phyloP scores from a whole-genome alignment of 35 echinoderm and acorn worm species.

The Eucidaris tribuloides region DNA sequence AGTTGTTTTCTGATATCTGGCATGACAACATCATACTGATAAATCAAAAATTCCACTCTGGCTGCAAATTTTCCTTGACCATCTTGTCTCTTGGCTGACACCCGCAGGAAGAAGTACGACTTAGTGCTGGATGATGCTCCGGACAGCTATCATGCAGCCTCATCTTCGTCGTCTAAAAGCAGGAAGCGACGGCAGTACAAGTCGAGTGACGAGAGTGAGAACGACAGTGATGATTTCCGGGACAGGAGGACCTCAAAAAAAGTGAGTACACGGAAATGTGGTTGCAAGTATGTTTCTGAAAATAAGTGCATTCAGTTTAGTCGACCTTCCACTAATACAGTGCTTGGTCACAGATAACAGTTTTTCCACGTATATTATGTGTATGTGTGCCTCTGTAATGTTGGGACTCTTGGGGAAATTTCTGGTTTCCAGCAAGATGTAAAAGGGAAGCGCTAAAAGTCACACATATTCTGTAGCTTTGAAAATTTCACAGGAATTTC shows the following conservation, averaged over 20 bases:
- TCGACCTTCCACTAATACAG: not conserved
- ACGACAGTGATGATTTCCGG: not conserved
- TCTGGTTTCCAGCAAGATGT: too few relatives aligned
- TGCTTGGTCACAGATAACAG: not conserved
- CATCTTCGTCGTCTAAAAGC: not conserved
- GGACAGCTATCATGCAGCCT: not conserved
- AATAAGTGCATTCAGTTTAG: not conserved
- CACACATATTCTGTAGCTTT: too few relatives aligned
- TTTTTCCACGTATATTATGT: not conserved
- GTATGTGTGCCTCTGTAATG: too few relatives aligned
- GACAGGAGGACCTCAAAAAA: conserved; percentile 9
- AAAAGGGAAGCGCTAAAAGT: too few relatives aligned
- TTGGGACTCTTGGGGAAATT: too few relatives aligned
- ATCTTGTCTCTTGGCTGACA: not conserved
- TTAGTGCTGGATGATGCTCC: conserved; percentile 44
- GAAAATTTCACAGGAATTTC: too few relatives aligned
- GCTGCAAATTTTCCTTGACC: not conserved
- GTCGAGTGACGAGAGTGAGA: not conserved
- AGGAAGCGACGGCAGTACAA: not conserved
- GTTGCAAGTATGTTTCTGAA: not conserved
- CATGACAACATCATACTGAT: not conserved
- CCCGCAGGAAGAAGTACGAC: conserved; percentile 40
- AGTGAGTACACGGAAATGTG: not conserved
- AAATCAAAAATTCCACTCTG: not conserved
- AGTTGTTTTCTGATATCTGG: not conserved